Conservation (phyloP, 2,113 vertebrate species). For the Neodon shergylaensis region DNA sequence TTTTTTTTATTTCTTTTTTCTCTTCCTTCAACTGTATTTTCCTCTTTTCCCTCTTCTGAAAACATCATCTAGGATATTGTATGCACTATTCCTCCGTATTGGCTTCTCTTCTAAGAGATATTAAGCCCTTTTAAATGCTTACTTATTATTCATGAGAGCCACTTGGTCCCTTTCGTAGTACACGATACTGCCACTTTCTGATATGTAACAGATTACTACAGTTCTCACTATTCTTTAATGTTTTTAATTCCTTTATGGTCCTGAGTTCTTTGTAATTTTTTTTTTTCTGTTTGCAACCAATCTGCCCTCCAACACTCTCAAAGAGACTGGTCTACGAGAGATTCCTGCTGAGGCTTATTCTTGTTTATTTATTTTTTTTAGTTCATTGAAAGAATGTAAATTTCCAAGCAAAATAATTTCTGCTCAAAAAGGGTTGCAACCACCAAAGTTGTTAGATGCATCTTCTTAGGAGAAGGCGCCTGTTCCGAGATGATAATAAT, state of each 20-base stretch:
- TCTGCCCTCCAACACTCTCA: not conserved
- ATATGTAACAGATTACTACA: not conserved
- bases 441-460: not conserved
- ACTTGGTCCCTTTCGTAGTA: not conserved
- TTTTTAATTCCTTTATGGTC: constrained; percentile 8
- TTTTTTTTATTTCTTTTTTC: not conserved
- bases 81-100: fast-evolving
- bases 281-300: not conserved
- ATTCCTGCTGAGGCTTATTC: not conserved
- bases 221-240: constrained; percentile 10
- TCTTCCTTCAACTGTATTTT: not conserved
- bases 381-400: not conserved
- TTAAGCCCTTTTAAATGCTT: not conserved
- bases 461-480: not conserved
- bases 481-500: not conserved
- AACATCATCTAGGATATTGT: not conserved
- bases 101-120: not conserved
- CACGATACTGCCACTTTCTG: not conserved
- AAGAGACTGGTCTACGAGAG: not conserved
- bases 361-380: not conserved
- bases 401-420: not conserved
- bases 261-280: not conserved
- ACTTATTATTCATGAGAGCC: not conserved
- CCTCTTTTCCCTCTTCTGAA: not conserved
- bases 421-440: not conserved